Conservation (phyloP, 2,888 invertebrate species). For the Eupeodes latifasciatus region DNA sequence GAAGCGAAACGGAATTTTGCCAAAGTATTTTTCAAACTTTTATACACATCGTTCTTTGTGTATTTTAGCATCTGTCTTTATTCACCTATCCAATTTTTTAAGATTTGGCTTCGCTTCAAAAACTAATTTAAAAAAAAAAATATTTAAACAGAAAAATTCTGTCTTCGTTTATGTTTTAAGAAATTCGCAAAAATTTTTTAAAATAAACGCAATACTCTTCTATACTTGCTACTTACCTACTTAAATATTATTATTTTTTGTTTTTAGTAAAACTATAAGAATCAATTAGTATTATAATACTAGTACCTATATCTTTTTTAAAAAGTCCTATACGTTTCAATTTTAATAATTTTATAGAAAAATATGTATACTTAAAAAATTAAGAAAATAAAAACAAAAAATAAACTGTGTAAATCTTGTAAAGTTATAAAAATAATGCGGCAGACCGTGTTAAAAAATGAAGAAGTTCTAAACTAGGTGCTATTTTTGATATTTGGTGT, state of each 20-base stretch:
- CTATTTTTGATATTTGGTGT: constrained; percentile 73
- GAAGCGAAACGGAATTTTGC: constrained; percentile 77
- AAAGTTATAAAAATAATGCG: constrained; percentile 37
- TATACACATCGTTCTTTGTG: constrained; percentile 27
- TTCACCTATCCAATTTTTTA: constrained; percentile 20
- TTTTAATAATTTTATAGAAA: constrained; percentile 48
- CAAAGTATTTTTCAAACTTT: constrained; percentile 73
- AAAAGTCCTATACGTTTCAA: constrained; percentile 63
- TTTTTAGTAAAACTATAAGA: constrained; percentile 49
- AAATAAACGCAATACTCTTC: constrained; percentile 66
- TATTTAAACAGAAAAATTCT: constrained; percentile 48
- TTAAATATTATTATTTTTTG: constrained; percentile 32
- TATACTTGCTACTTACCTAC: constrained; percentile 71
- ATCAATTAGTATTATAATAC: constrained; percentile 73
- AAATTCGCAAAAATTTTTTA: constrained; percentile 29
- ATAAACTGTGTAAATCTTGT: constrained; percentile 56
- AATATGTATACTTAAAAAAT: constrained; percentile 24
- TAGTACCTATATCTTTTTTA: constrained; percentile 57
- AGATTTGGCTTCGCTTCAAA: constrained; percentile 63
- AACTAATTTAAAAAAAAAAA: constrained; percentile 12
- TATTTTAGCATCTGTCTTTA: constrained; percentile 20
- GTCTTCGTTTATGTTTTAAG: constrained; percentile 72
- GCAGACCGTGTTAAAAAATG: constrained; percentile 36
- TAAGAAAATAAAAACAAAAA: constrained; percentile 13
- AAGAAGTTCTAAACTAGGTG: constrained; percentile 69